Conservation (phyloP, 2,797 vertebrate genomes). For the Hirundo rustica region DNA sequence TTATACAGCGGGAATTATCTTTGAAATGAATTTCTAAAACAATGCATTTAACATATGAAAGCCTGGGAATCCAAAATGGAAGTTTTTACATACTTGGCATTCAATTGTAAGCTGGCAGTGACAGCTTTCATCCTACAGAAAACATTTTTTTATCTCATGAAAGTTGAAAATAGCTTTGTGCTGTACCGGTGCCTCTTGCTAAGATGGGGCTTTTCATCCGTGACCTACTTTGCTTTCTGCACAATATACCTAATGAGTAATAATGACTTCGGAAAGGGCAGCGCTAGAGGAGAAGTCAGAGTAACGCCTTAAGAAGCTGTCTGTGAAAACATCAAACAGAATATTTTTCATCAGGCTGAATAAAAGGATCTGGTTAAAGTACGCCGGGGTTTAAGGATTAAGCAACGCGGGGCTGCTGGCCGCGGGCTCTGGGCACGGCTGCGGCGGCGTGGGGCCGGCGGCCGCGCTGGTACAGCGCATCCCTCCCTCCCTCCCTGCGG, state of each 20-base stretch:
- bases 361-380: constrained; percentile 17
- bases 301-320: constrained; percentile 29
- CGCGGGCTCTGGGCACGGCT: not conserved
- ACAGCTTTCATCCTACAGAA: constrained; percentile 72
- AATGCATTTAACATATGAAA: constrained; percentile 71
- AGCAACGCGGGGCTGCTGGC: not conserved
- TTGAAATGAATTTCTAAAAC: constrained; percentile 56
- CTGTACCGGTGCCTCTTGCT: constrained; percentile 50
- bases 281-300: constrained; percentile 23
- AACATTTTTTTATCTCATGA: constrained; percentile 60
- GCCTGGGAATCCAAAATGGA: constrained; percentile 52
- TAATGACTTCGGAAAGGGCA: constrained; percentile 66
- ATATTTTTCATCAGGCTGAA: constrained; percentile 57
- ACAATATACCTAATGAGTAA: constrained; percentile 71
- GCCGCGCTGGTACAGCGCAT: not conserved
- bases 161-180: constrained; percentile 73
- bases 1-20: not conserved
- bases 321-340: constrained; percentile 45
- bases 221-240: constrained; percentile 75
- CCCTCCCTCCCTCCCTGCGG: accelerated
- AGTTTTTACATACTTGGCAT: constrained; percentile 63
- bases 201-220: constrained; percentile 67
- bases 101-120: constrained; percentile 67
- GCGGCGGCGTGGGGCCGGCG: not conserved
- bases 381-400: not conserved